Evolutionary conservation across 1,140 invertebrate genomes (phyloP).

Genomic region (Drosophila novamexicana): DNA sequence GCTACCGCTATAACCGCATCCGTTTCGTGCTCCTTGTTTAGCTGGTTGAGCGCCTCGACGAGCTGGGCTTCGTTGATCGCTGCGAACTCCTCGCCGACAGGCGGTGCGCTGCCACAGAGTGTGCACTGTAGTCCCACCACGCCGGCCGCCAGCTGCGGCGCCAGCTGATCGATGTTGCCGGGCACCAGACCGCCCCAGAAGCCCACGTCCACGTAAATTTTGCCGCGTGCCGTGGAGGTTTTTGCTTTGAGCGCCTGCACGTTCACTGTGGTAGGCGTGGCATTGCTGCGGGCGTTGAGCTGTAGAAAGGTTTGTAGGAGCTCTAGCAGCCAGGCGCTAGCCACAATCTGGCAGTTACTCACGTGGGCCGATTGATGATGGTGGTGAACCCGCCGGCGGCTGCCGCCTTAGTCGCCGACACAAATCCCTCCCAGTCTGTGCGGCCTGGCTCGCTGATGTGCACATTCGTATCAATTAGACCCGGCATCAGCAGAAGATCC

Average conservation of each 20-base stretch:
- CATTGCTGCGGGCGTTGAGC: conserved; percentile 86
- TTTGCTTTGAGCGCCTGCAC: conserved; percentile 87
- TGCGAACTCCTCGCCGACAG: conserved; percentile 62
- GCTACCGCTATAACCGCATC: conserved; percentile 65
- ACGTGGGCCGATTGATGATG: conserved; percentile 91
- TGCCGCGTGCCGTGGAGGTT: conserved; percentile 86
- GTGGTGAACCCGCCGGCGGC: conserved; percentile 90
- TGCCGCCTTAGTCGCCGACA: conserved; percentile 89
- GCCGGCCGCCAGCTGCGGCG: conserved; percentile 87
- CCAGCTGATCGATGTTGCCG: conserved; percentile 86
- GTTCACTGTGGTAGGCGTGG: conserved; percentile 89
- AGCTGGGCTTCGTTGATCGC: conserved; percentile 86
- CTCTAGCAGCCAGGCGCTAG: neutral
- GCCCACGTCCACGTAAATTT: conserved; percentile 89
- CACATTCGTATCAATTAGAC: conserved; percentile 94
- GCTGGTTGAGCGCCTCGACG: conserved; percentile 31
- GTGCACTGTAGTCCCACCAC: conserved; percentile 91
- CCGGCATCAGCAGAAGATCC: conserved; percentile 89
- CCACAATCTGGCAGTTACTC: conserved; percentile 41
- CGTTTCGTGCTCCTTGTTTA: conserved; percentile 45
- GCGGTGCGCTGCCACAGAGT: conserved; percentile 86
- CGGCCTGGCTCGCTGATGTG: conserved; percentile 94
- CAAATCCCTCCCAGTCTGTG: conserved; percentile 90
- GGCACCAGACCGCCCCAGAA: conserved; percentile 91
- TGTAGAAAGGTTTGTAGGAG: conserved; percentile 18